These are phyloP conservation scores for Eueides isabella DNA, from an alignment of 1,140 invertebrate species.

Conservation along the genomic window DNA sequence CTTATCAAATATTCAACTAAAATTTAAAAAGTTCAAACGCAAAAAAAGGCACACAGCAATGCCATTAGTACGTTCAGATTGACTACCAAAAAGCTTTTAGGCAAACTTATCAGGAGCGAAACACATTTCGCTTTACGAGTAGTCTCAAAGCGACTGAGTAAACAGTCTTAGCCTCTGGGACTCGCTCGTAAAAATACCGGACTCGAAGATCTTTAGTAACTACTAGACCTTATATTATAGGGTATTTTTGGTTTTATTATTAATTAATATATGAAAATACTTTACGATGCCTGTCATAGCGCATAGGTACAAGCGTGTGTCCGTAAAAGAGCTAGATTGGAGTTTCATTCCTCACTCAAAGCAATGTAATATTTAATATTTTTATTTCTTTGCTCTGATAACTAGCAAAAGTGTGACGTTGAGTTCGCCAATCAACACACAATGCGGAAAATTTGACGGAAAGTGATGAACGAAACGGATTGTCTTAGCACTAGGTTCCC, in stretches of 20 bases:
- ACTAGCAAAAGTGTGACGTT: too few species aligned
- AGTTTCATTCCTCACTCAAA: too few species aligned
- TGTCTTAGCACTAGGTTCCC: too few species aligned
- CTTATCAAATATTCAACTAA: background rate
- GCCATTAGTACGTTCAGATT: background rate
- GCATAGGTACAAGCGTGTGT: too few species aligned
- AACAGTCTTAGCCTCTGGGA: slow-evolving; percentile 5
- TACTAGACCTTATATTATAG: background rate
- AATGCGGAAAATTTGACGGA: too few species aligned
- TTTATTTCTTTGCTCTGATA: too few species aligned
- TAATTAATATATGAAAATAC: too few species aligned
- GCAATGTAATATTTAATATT: too few species aligned
- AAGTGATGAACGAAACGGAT: too few species aligned
- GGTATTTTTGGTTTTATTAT: background rate
- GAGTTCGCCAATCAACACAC: too few species aligned
- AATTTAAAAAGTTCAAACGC: background rate
- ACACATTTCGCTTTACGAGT: slow-evolving; percentile 8
- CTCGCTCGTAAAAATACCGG: background rate
- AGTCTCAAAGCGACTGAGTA: slow-evolving; percentile 13
- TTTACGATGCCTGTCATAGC: too few species aligned
- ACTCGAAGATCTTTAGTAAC: background rate
- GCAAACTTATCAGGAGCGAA: slow-evolving; percentile 11
- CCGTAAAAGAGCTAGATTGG: too few species aligned
- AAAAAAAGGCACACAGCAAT: background rate
- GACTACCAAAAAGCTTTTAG: slow-evolving; percentile 13